Evolutionary conservation across 2,797 vertebrate genomes (phyloP), one percentile per base, ranked within the genome.

Genomic region (Bradypodion ventrale): DNA sequence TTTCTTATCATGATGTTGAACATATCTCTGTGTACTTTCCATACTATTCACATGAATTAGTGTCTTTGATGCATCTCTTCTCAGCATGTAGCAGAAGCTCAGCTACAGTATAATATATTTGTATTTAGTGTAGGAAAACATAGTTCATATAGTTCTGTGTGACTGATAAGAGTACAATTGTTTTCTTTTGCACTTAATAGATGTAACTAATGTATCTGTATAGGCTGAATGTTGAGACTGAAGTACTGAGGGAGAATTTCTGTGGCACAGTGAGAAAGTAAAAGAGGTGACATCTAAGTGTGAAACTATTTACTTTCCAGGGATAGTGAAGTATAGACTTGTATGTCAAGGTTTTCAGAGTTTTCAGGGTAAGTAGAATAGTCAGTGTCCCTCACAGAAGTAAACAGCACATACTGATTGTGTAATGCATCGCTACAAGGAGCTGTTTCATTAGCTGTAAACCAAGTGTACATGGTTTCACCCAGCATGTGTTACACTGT

Each of bases 1-100:
- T 78, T 83, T 91, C 74, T 87, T 91, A 83, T 87, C 81, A 66
- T 93, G 92, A 91, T 49, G 40, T 52, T 23, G 46, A 35, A 87
- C 32, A 87, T 42, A 1, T 85, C 85, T 59, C 42, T 82, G 82
- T 76, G 5, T 80, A 62, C 82, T 68, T 91, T 84, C 90, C 52
- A 13, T 73, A 46, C 59, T 49, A 27, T 63, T 60, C 35, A 42
- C 16, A 25, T 44, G 75, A 76, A 32, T 65, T 49, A 70, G 37
- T 52, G 13, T 10, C 4, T 16, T 56, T 6, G 23, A 29, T 16
- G 23, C n/a, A 40, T 32, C 2, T 42, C 68, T 59, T n/a, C 25
- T 32, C 7, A 60, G 2, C 6, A 49, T 29, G 5, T 60, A 29
- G n/a, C 21, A 63, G 29, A 60, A 19, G 32, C 62, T 78, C 16